These are phyloP conservation scores for Drosophila fulvimacula DNA, from an alignment of 2,888 invertebrate species.

Conservation along the genomic window DNA sequence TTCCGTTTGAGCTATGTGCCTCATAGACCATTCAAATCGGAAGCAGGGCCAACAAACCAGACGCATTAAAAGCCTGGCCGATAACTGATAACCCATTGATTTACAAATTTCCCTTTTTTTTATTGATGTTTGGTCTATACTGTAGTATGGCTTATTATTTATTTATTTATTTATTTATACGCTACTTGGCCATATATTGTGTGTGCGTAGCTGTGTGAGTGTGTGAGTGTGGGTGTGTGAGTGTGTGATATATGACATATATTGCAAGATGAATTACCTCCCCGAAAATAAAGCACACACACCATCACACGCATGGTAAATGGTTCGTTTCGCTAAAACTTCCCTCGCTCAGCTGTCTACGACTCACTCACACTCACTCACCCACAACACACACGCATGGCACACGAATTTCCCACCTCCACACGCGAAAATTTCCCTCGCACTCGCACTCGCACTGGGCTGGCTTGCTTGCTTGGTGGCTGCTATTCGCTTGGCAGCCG, in stretches of 20 bases:
- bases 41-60: conserved; percentile 3
- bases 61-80: conserved; percentile 6
- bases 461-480: conserved; percentile 22
- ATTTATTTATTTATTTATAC: conserved; percentile 32
- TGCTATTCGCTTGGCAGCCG: conserved; percentile 21
- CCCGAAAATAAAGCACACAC: conserved; percentile 60
- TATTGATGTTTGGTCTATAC: conserved; percentile 6
- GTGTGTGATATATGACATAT: conserved; percentile 55
- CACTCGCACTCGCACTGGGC: conserved; percentile 20
- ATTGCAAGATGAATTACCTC: conserved; percentile 66
- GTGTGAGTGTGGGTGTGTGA: conserved; percentile 5
- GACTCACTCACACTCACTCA: conserved; percentile 6
- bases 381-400: background rate
- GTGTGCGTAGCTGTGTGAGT: background rate
- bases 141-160: conserved; percentile 22
- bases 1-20: conserved; percentile 11
- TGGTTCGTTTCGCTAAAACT: conserved; percentile 38
- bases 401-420: conserved; percentile 42
- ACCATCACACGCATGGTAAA: conserved; percentile 5
- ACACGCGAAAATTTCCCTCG: conserved; percentile 47
- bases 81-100: conserved; percentile 27
- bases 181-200: conserved; percentile 11
- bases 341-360: conserved; percentile 59
- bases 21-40: conserved; percentile 6
- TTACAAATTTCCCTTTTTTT: conserved; percentile 13